Evolutionary conservation across 2,888 invertebrate species (phyloP).

Genomic region (Therioaphis trifolii): DNA sequence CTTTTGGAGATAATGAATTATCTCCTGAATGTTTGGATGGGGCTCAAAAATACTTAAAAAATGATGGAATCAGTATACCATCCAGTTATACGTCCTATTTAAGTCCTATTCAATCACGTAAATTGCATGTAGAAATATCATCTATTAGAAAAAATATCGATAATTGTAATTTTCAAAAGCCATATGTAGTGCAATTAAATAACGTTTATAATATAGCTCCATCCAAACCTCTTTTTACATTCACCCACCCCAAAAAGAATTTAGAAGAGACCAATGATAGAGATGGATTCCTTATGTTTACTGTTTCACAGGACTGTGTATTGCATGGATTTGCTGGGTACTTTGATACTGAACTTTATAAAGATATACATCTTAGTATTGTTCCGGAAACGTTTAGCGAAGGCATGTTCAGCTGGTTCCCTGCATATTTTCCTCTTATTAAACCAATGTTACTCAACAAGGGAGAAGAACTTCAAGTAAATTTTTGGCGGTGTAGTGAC

Average conservation of each 20-base stretch:
- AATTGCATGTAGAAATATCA: slow-evolving; percentile 83
- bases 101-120: slow-evolving; percentile 89
- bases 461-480: slow-evolving; percentile 79
- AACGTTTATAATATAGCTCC: slow-evolving; percentile 84
- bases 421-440: slow-evolving; percentile 88
- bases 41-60: slow-evolving; percentile 85
- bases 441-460: slow-evolving; percentile 72
- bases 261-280: slow-evolving; percentile 65
- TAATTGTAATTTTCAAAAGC: slow-evolving; percentile 74
- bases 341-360: slow-evolving; percentile 91
- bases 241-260: slow-evolving; percentile 87
- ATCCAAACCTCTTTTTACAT: slow-evolving; percentile 84
- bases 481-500: slow-evolving; percentile 88
- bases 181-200: slow-evolving; percentile 93
- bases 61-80: slow-evolving; percentile 93
- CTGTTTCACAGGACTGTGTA: slow-evolving; percentile 79
- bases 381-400: slow-evolving; percentile 87
- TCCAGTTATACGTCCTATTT: slow-evolving; percentile 88
- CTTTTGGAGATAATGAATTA: slow-evolving; percentile 98
- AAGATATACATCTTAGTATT: slow-evolving; percentile 87
- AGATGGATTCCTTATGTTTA: slow-evolving; percentile 77
- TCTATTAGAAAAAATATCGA: slow-evolving; percentile 65
- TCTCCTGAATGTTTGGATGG: slow-evolving; percentile 98
- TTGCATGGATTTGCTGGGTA: slow-evolving; percentile 96
- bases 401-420: slow-evolving; percentile 98